Base-by-base conservation (phyloP, 2,888 invertebrate species). In the Neria commutata region DNA sequence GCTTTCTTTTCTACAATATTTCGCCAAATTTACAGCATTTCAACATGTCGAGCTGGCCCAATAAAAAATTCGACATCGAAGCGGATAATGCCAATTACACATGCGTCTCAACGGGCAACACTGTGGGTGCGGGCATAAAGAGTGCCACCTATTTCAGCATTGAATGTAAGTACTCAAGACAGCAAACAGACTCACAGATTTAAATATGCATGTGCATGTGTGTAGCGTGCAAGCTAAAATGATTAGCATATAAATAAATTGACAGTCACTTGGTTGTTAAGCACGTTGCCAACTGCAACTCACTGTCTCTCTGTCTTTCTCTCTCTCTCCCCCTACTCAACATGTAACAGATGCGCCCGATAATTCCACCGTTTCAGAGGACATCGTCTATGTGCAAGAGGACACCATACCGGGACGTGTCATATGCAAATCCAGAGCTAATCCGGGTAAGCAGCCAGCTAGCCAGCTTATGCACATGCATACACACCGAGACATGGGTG, bases 31-130 rank as follows among this genome's bases (percentile, higher is more conserved):
- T 61, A 60, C 62, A 89, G 85, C 86, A 91, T 71, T 95, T 94
- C 90, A 94, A 94, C 83, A 88, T 95, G 87, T 86, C 89, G 1
- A 89, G 89, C 48, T 94, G 94, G 92, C 88, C 92, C 1, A 87
- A 87, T 40, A 86, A 89, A 53, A 88, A 88, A 72, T 85, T 95
- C 68, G 91, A 92, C 74, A 87, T 91, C 56, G 84, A 87, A 51
- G 86, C 86, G 6, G 92, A 93, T 82, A 91, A 91, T 67, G 89
- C 90, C 51, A 89, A 89, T 78, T 95, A 94, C 82, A 91, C 91
- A 24, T 95, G 95, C 81, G 85, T 88, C 65, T 93, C 93, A 61
- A 89, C 89, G 4, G 83, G 85, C 45, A 94, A 93, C 80, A 85
- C 86, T 4, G 90, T 91, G 49, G 94, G 95, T 0, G 84, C 87